Percentiles rank a stretch among this genome's conserved stretches.
Evolutionary conservation across 1,140 invertebrate genomes (phyloP).

Genomic region (Anagrus nilaparvatae): DNA sequence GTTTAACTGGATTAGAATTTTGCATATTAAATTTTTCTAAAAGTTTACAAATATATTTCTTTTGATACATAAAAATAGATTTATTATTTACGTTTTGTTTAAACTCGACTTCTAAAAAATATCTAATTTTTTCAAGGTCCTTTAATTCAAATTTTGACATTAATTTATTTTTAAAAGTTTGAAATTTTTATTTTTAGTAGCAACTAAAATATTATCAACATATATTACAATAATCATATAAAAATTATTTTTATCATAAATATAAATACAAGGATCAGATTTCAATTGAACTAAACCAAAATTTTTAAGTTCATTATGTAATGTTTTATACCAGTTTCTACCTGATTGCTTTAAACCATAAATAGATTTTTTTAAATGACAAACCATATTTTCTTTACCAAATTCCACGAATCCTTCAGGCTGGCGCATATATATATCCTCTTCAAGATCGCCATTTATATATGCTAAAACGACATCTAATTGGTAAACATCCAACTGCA

Average conservation of each 20-base stretch:
- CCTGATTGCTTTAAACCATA: conserved; percentile 10
- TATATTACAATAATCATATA: conserved; percentile 14
- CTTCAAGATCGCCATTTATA: conserved; percentile 19
- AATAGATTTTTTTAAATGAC: conserved; percentile 4
- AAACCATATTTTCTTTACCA: background rate
- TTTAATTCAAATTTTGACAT: too few relatives aligned
- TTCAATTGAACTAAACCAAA: conserved; percentile 12
- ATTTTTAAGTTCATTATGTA: background rate
- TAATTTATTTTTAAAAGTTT: too few relatives aligned
- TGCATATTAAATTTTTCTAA: conserved; percentile 19
- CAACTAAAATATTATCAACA: conserved; percentile 14
- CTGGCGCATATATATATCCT: conserved; percentile 2
- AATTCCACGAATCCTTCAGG: conserved; percentile 5
- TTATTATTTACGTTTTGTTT: background rate
- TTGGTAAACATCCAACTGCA: conserved; percentile 7
- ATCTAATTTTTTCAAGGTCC: conserved; percentile 10
- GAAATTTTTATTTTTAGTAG: conserved; percentile 13
- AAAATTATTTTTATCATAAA: conserved; percentile 19
- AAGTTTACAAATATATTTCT: conserved; percentile 14
- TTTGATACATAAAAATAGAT: conserved; percentile 13
- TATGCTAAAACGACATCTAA: conserved; percentile 12
- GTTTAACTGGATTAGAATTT: conserved; percentile 18
- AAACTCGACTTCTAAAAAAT: conserved; percentile 12
- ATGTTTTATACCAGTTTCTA: conserved; percentile 3
- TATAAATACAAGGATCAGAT: conserved; percentile 10